A percentile compares a stretch with the other conserved stretches of the same genome.
These are phyloP conservation scores for Sebastes paucispinis DNA, from an alignment of 2,797 vertebrate species.

Conservation along the genomic window DNA sequence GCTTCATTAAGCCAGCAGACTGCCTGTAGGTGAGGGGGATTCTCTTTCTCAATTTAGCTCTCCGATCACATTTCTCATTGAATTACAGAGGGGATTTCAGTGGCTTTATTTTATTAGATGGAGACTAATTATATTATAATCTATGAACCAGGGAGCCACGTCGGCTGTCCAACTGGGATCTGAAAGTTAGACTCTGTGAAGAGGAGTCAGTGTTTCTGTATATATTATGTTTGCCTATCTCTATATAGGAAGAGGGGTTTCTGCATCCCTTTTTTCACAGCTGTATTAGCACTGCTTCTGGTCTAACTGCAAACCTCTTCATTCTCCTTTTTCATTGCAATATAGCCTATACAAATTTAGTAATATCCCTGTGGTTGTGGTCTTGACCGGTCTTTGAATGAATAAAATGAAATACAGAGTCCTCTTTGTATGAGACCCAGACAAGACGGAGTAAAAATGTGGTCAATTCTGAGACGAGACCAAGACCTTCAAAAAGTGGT, in stretches of 20 bases:
- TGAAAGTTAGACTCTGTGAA: slow-evolving; percentile 18
- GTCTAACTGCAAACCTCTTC: background rate
- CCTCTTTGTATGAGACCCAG: too few relatives aligned
- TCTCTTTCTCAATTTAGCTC: slow-evolving; percentile 25
- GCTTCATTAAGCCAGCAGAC: slow-evolving; percentile 10
- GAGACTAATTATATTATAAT: slow-evolving; percentile 57
- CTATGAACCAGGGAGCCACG: slow-evolving; percentile 30
- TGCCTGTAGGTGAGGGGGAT: slow-evolving; percentile 19
- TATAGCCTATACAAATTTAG: too few relatives aligned
- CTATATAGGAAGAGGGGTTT: background rate
- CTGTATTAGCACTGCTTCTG: background rate
- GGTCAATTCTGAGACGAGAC: too few relatives aligned
- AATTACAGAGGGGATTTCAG: slow-evolving; percentile 49
- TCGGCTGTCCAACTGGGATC: slow-evolving; percentile 8
- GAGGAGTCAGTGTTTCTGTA: background rate
- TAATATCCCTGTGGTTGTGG: too few relatives aligned
- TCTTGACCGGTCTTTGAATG: too few relatives aligned
- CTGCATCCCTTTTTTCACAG: background rate
- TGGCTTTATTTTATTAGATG: slow-evolving; percentile 55
- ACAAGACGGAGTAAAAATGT: too few relatives aligned
- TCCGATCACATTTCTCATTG: slow-evolving; percentile 38
- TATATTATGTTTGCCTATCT: background rate
- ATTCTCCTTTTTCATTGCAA: too few relatives aligned
- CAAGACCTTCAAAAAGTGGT: too few relatives aligned
- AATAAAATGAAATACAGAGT: too few relatives aligned